Evolutionary conservation across 2,113 vertebrate species (phyloP).

Genomic region (Cisticola juncidis): DNA sequence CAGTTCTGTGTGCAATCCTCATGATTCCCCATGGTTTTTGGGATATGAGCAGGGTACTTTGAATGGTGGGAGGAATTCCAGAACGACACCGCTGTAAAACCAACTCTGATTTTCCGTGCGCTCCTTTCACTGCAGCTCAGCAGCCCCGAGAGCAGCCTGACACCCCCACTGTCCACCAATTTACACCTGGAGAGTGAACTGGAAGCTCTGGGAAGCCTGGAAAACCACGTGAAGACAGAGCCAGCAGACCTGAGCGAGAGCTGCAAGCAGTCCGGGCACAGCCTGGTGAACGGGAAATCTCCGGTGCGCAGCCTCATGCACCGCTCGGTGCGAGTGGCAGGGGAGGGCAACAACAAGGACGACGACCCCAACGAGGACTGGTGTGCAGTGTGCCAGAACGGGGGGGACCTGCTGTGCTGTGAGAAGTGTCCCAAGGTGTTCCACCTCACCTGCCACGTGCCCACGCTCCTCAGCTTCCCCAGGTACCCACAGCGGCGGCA

Average conservation of each 20-base stretch:
- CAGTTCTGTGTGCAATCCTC: not conserved
- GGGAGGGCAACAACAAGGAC: slow-evolving; percentile 82
- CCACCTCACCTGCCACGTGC: slow-evolving; percentile 97
- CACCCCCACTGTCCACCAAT: slow-evolving; percentile 80
- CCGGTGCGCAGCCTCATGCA: slow-evolving; percentile 76
- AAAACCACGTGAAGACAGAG: slow-evolving; percentile 89
- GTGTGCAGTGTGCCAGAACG: slow-evolving; percentile 98
- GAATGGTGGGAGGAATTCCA: not conserved
- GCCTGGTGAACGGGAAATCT: slow-evolving; percentile 87
- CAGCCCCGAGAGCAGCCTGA: slow-evolving; percentile 90
- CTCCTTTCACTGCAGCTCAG: slow-evolving; percentile 82
- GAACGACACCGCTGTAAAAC: not conserved
- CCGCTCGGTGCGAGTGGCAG: slow-evolving; percentile 67
- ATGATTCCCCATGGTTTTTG: not conserved
- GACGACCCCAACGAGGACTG: slow-evolving; percentile 98
- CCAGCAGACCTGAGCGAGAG: slow-evolving; percentile 78
- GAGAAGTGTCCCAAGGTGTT: slow-evolving; percentile 98
- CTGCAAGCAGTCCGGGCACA: slow-evolving; percentile 72
- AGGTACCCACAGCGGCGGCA: slow-evolving; percentile 71
- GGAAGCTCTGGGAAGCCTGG: slow-evolving; percentile 81
- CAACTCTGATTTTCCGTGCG: not conserved
- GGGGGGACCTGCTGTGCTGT: slow-evolving; percentile 94
- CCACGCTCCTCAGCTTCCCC: slow-evolving; percentile 88
- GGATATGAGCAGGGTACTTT: rapidly evolving
- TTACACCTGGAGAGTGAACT: slow-evolving; percentile 84